These are phyloP conservation scores for Andrena praecox DNA, from an alignment of 2,888 invertebrate species.

Conservation along the genomic window DNA sequence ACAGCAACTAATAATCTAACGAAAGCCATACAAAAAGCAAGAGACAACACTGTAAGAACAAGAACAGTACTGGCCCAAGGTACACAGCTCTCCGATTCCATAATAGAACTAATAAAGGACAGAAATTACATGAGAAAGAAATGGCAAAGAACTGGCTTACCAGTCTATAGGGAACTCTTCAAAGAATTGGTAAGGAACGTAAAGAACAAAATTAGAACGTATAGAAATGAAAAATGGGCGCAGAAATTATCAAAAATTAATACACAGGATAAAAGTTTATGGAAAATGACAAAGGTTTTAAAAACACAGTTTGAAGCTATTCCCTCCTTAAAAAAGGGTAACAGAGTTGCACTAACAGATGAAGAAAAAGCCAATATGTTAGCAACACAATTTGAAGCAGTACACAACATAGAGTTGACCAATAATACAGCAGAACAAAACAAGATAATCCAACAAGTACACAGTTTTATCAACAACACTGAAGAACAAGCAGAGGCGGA, in stretches of 20 bases:
- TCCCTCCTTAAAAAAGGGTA: not conserved
- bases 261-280: constrained; percentile 29
- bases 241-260: constrained; percentile 37
- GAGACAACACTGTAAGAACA: not conserved
- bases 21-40: constrained; percentile 28
- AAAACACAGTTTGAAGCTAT: not conserved
- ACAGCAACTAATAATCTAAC: constrained; percentile 49
- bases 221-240: constrained; percentile 27
- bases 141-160: constrained; percentile 35
- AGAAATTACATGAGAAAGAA: constrained; percentile 25
- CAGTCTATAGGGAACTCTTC: not conserved
- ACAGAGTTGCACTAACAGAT: not conserved
- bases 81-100: not conserved
- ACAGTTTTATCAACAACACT: not conserved
- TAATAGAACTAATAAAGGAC: constrained; percentile 22
- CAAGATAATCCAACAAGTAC: not conserved
- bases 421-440: not conserved
- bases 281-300: constrained; percentile 47
- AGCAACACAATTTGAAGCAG: not conserved
- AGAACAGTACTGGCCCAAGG: constrained; percentile 23
- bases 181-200: constrained; percentile 20
- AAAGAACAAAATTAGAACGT: constrained; percentile 20
- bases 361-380: no score
- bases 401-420: not conserved
- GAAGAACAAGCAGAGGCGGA: not conserved